These are phyloP conservation scores for Lepidostoma basale DNA, from an alignment of 1,140 invertebrate species.

Conservation along the genomic window DNA sequence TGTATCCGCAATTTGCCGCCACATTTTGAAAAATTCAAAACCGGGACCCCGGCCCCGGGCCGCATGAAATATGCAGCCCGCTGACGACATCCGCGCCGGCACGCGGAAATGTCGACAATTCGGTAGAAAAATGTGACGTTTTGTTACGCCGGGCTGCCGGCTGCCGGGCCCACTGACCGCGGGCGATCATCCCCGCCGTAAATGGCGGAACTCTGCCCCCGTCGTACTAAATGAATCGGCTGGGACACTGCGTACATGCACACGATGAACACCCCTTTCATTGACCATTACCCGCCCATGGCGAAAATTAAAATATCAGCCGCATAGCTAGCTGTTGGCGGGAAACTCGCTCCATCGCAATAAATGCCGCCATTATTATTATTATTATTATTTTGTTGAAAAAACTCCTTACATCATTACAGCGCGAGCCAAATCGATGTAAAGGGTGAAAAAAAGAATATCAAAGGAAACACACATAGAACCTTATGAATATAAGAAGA, in stretches of 20 bases:
- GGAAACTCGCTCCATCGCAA: no score
- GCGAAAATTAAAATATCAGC: background rate
- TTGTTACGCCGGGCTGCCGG: background rate
- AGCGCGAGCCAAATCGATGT: background rate
- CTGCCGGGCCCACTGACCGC: slow-evolving; percentile 7
- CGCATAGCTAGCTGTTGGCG: no score
- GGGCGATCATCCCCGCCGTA: slow-evolving; percentile 18
- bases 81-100: background rate
- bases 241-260: background rate
- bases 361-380: no score
- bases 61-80: slow-evolving; percentile 23
- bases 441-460: no score
- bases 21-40: slow-evolving; percentile 27
- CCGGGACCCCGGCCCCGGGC: background rate
- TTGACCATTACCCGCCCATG: background rate
- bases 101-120: slow-evolving; percentile 7
- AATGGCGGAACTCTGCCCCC: slow-evolving; percentile 2
- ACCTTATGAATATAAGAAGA: no score
- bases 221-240: slow-evolving; percentile 18
- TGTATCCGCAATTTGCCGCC: slow-evolving; percentile 22
- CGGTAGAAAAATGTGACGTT: slow-evolving; percentile 4
- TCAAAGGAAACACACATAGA: no score
- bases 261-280: slow-evolving; percentile 5
- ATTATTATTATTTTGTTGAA: background rate
- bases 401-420: background rate